These are phyloP conservation scores for Stylophora pistillata DNA, from an alignment of 64 coral and sea anemone species.

Conservation along the genomic window DNA sequence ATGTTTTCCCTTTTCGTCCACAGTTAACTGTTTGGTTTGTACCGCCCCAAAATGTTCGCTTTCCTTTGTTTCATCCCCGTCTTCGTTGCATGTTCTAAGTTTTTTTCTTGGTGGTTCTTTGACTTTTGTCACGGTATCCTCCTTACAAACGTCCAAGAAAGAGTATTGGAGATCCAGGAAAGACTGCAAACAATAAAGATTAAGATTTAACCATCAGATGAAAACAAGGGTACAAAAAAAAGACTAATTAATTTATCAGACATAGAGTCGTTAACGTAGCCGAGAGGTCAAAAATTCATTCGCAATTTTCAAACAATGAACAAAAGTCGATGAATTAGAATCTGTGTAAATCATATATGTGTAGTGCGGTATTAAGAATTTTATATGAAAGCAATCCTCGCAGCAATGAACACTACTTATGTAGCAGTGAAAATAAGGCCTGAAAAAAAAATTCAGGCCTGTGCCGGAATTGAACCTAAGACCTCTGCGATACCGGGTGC, in stretches of 20 bases:
- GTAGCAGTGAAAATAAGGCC: too few species aligned
- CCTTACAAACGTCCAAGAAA: conserved; percentile 44
- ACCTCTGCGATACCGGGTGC: too few species aligned
- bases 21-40: neutral
- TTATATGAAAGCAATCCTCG: too few species aligned
- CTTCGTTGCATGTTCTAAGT: neutral
- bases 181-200: conserved; percentile 10
- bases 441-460: too few species aligned
- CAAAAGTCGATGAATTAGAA: too few species aligned
- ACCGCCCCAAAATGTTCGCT: neutral
- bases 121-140: neutral
- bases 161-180: conserved; percentile 72
- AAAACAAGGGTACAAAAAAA: neutral
- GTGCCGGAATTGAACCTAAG: too few species aligned
- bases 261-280: too few species aligned
- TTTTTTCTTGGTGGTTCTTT: conserved; percentile 4
- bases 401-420: too few species aligned
- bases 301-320: too few species aligned
- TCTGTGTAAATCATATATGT: too few species aligned
- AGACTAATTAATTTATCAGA: neutral
- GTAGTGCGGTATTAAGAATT: too few species aligned
- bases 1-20: neutral
- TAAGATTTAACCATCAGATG: neutral
- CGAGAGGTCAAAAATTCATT: too few species aligned
- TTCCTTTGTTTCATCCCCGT: neutral